Conservation (phyloP, 2,113 vertebrate genomes). For the Python bivittatus region DNA sequence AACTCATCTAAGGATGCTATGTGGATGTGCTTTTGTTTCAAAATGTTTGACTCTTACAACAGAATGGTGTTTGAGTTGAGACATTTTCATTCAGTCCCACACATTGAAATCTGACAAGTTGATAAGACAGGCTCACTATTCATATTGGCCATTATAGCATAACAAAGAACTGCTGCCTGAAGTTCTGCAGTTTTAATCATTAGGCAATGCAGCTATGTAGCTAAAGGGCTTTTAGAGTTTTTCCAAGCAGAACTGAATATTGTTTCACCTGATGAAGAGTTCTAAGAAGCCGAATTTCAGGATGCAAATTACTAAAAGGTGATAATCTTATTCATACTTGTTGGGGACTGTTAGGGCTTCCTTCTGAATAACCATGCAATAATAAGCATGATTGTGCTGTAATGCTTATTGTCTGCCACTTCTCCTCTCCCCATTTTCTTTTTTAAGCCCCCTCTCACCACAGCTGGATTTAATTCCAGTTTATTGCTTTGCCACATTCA, state of each 20-base stretch:
- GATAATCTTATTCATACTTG: not conserved
- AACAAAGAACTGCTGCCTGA: conserved; percentile 62
- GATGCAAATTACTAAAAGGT: not conserved
- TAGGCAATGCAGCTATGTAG: conserved; percentile 47
- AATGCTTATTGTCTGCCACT: not conserved
- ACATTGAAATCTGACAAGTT: conserved; percentile 32
- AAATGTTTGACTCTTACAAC: conserved; percentile 37
- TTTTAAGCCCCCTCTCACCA: not conserved
- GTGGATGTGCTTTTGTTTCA: conserved; percentile 47
- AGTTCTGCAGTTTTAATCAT: conserved; percentile 53
- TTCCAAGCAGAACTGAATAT: not conserved
- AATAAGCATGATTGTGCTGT: not conserved
- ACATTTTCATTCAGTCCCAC: conserved; percentile 41
- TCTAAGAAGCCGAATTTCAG: not conserved
- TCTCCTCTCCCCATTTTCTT: not conserved
- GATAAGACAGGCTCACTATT: conserved; percentile 42
- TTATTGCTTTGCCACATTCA: not conserved
- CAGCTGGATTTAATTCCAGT: not conserved
- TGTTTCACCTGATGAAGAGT: not conserved
- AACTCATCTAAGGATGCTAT: conserved; percentile 32
- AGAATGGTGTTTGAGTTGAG: not conserved
- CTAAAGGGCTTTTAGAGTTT: not conserved
- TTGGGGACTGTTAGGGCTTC: not conserved
- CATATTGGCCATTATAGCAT: conserved; percentile 54
- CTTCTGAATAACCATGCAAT: not conserved